phyloP scores from a whole-genome alignment of 2,888 invertebrate genomes.

The Cinara cedri region DNA sequence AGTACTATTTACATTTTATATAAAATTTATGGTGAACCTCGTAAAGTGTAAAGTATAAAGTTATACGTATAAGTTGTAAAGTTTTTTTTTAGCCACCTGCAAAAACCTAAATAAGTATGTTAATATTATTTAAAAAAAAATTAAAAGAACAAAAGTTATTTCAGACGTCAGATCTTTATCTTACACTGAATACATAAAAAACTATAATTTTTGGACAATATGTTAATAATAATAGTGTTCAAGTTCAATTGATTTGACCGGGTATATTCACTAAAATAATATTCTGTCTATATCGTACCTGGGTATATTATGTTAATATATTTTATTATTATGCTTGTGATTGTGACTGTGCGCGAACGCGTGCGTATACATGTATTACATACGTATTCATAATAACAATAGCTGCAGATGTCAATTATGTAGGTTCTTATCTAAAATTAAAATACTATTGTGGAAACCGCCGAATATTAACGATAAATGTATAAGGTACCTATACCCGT shows the following conservation, averaged over 20 bases:
- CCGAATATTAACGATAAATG: background rate
- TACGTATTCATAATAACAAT: background rate
- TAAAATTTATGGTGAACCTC: too few species aligned
- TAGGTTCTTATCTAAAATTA: background rate
- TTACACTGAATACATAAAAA: too few species aligned
- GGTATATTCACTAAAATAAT: constrained; percentile 4
- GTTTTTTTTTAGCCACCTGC: too few species aligned
- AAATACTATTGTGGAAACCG: background rate
- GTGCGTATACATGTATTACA: background rate
- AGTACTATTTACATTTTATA: too few species aligned
- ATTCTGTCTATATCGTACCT: background rate
- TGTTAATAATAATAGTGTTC: background rate
- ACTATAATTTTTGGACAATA: background rate
- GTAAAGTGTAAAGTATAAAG: too few species aligned
- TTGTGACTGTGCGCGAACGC: background rate
- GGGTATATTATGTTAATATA: background rate
- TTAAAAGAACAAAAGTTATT: too few species aligned
- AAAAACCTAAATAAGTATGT: too few species aligned
- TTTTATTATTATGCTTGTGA: background rate
- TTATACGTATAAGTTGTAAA: too few species aligned
- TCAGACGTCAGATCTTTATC: too few species aligned
- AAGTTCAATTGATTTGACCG: background rate
- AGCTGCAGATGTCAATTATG: background rate
- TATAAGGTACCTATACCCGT: background rate
- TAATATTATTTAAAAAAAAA: too few species aligned